A percentile compares a stretch with the other conserved stretches of the same genome.
These are phyloP conservation scores for Ceratotherium simum DNA, from an alignment of 2,113 vertebrate genomes.

Conservation along the genomic window DNA sequence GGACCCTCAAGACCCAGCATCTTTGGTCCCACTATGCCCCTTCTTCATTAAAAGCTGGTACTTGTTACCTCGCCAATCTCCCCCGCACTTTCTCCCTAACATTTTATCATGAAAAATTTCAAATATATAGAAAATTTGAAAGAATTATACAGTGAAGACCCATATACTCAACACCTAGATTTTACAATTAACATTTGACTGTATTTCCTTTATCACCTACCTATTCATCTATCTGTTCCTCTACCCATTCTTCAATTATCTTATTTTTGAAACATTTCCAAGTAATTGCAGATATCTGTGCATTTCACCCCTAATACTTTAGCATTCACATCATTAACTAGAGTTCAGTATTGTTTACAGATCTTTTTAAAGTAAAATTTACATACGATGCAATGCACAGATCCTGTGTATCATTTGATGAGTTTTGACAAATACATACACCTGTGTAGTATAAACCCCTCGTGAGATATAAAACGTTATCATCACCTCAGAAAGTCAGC, in stretches of 20 bases:
- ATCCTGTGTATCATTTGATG: background rate
- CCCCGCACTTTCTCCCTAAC: background rate
- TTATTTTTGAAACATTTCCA: background rate
- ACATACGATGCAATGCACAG: background rate
- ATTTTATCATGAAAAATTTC: background rate
- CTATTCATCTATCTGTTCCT: background rate
- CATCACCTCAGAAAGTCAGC: background rate
- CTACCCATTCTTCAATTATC: background rate
- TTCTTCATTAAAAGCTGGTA: background rate
- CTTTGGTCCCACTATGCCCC: background rate
- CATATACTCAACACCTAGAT: background rate
- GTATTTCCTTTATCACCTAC: background rate
- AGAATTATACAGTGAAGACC: background rate
- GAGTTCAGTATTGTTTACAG: background rate
- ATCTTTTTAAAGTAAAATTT: constrained; percentile 48
- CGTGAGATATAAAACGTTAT: background rate
- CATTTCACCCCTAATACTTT: background rate
- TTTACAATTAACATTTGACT: background rate
- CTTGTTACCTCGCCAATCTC: background rate
- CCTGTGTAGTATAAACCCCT: background rate
- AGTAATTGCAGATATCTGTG: background rate
- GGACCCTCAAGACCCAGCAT: background rate
- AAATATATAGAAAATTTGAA: background rate
- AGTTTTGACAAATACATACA: background rate
- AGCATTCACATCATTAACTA: background rate